Conservation (phyloP, 2,888 invertebrate genomes). For the Brachylomia viminalis region DNA sequence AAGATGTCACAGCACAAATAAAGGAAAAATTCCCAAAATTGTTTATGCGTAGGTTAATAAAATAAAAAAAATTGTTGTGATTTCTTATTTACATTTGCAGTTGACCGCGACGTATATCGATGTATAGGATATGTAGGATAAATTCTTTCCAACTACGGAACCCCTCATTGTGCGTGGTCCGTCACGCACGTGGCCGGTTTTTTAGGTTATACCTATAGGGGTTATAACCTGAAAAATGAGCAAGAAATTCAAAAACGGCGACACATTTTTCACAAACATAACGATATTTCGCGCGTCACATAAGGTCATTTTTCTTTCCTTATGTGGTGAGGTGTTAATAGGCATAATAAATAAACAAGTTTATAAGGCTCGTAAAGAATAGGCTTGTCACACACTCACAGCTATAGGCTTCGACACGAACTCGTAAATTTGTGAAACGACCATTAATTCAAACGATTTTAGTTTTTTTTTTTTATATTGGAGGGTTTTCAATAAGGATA, state of each 20-base stretch:
- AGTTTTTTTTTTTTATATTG: not conserved
- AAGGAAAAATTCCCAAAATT: too few relatives aligned
- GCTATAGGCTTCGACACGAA: conserved; percentile 35
- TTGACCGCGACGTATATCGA: too few relatives aligned
- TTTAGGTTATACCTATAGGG: too few relatives aligned
- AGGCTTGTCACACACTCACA: conserved; percentile 28
- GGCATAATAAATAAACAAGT: conserved; percentile 60
- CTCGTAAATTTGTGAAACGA: conserved; percentile 35
- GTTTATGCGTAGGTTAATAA: too few relatives aligned
- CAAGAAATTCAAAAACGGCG: not conserved
- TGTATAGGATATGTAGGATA: too few relatives aligned
- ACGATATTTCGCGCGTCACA: not conserved
- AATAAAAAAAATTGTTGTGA: too few relatives aligned
- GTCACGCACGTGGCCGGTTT: too few relatives aligned
- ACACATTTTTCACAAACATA: conserved; percentile 17
- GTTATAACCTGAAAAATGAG: not conserved
- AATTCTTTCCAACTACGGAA: too few relatives aligned
- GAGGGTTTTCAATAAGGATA: not conserved
- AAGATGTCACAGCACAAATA: too few relatives aligned
- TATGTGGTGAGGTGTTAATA: conserved; percentile 52
- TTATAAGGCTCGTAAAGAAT: conserved; percentile 51
- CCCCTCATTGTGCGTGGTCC: too few relatives aligned
- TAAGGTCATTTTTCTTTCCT: conserved; percentile 11
- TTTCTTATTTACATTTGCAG: too few relatives aligned
- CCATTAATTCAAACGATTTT: conserved; percentile 6